These are phyloP conservation scores for Lagopus muta DNA, from an alignment of 2,113 vertebrate genomes.

Conservation along the genomic window DNA sequence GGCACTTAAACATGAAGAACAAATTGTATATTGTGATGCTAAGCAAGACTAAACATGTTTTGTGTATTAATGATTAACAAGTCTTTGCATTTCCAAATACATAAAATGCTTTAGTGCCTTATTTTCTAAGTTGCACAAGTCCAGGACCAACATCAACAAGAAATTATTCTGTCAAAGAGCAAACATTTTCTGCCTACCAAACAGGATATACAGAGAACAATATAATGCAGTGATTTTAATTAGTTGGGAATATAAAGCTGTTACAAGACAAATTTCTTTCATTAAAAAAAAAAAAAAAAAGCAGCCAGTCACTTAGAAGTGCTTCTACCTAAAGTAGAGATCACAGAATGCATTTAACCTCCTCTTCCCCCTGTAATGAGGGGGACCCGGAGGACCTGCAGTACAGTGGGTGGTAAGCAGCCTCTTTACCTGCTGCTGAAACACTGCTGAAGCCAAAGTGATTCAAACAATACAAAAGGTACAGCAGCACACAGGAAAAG, in stretches of 20 bases:
- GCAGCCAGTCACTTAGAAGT: conserved; percentile 24
- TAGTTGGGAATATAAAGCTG: conserved; percentile 49
- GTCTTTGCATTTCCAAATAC: background rate
- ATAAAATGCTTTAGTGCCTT: background rate
- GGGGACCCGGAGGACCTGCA: background rate
- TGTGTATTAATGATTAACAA: background rate
- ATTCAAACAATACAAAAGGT: background rate
- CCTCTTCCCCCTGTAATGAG: background rate
- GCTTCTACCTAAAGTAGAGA: background rate
- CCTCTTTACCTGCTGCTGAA: background rate
- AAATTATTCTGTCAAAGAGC: conserved; percentile 42
- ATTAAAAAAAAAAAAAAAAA: conserved; percentile 40
- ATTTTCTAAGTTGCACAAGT: conserved; percentile 4
- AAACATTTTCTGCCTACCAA: conserved; percentile 51
- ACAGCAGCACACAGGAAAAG: background rate
- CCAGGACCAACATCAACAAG: background rate
- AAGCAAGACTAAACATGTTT: background rate
- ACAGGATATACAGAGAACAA: background rate
- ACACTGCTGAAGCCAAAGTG: background rate
- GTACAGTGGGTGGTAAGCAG: background rate
- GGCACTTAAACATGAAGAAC: background rate
- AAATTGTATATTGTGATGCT: background rate
- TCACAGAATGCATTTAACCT: conserved; percentile 4
- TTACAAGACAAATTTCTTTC: conserved; percentile 56
- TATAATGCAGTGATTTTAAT: conserved; percentile 43